Base-by-base conservation (phyloP, 2,113 vertebrate genomes). In the Oryzias celebensis region DNA sequence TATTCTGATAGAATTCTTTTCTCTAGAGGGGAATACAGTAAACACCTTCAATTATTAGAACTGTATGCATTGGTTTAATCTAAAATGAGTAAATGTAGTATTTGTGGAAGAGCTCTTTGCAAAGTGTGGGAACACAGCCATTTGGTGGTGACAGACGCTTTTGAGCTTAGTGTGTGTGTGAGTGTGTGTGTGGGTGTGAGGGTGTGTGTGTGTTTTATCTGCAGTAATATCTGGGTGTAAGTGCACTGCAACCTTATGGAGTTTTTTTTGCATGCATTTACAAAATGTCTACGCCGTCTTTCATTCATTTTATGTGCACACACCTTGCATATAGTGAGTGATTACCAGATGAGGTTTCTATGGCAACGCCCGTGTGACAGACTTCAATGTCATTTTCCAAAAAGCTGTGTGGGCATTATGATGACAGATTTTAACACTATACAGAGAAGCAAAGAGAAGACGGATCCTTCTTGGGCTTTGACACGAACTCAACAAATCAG, bases 321-420 rank as follows among this genome's bases (percentile, higher is more conserved):
- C 58, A 22, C 47, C n/a, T 48, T 7, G 45, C 16, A 7, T n/a
- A 47, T 3, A n/a, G 7, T 58, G 28, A 1, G 51, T 5, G 16
- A 56, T 41, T 49, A 52, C 17, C 62, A 72, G 72, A 77, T 77
- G 60, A 68, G 14, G 59, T 77, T 50, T 53, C 61, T 64, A 75
- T 56, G 14, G 78, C 46, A 57, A 79, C 69, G 17, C 51, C 63
- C 60, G 52, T 48, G 20, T 1, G 18, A 18, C 31, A 20, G 18
- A 73, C 52, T 68, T 71, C 47, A 76, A 55, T 56, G 76, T 52
- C 7, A 75, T 75, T 73, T 70, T 41, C 68, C 70, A 55, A 69
- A 80, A 67, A 75, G 73, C 70, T 55, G 10, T 3, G 52, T 23
- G 64, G 58, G 54, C 4, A 1, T 46, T 58, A 45, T 17, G 2